Conservation (phyloP, 2,888 invertebrate species). For the Himalopsyche japonica region DNA sequence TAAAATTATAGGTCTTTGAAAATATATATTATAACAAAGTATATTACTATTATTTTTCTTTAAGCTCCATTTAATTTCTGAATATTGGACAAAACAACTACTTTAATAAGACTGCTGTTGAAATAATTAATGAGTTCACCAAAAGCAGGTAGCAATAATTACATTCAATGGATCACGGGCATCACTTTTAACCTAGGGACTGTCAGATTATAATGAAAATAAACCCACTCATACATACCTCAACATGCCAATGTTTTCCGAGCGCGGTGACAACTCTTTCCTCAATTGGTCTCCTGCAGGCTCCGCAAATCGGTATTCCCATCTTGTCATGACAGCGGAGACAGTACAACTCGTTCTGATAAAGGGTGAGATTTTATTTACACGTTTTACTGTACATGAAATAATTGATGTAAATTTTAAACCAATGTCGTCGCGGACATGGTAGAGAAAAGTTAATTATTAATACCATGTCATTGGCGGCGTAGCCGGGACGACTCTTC, state of each 20-base stretch:
- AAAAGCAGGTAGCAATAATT: too few species aligned
- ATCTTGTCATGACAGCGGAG: constrained; percentile 98
- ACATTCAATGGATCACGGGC: too few species aligned
- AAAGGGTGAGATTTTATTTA: background rate
- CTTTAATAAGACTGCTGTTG: too few species aligned
- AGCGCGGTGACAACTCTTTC: constrained; percentile 98
- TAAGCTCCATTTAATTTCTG: too few species aligned
- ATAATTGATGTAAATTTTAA: background rate
- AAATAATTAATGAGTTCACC: too few species aligned
- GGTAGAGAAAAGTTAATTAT: background rate
- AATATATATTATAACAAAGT: too few species aligned
- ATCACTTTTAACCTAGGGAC: too few species aligned
- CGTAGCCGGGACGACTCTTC: constrained; percentile 84
- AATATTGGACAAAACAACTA: too few species aligned
- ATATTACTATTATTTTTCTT: too few species aligned
- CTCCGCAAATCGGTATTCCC: constrained; percentile 99
- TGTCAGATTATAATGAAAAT: too few species aligned
- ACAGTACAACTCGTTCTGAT: constrained; percentile 92
- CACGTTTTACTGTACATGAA: background rate
- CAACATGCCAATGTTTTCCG: constrained; percentile 98
- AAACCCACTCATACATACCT: constrained; percentile 57
- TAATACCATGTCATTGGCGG: constrained; percentile 82
- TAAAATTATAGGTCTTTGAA: too few species aligned
- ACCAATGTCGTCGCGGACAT: too few species aligned
- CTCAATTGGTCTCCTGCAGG: constrained; percentile 97